Percentiles rank a stretch among this genome's conserved stretches.
phyloP scores from a whole-genome alignment of 2,797 vertebrate genomes.

The Pterois miles region DNA sequence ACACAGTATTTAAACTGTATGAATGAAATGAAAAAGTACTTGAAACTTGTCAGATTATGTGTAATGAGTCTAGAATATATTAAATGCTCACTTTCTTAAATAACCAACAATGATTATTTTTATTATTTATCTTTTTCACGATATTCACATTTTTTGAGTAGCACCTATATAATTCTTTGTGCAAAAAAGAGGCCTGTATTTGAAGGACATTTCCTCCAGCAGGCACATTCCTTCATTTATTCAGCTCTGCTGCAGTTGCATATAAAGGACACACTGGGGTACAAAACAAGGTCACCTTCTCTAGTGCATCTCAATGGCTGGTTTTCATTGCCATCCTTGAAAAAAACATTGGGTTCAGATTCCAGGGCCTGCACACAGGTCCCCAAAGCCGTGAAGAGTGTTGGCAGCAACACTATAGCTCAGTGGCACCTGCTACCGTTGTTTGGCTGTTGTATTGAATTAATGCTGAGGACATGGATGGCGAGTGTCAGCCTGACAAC shows the following conservation, averaged over 20 bases:
- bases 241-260: not conserved
- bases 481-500: not conserved
- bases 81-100: too few species aligned
- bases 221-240: too few species aligned
- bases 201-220: too few species aligned
- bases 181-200: too few species aligned
- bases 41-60: too few species aligned
- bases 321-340: not conserved
- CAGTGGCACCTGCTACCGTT: not conserved
- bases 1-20: too few species aligned
- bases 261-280: not conserved
- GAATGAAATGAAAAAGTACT: too few species aligned
- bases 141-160: too few species aligned
- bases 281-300: not conserved
- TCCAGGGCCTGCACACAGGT: not conserved
- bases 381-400: not conserved
- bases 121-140: too few species aligned
- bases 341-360: slow-evolving; percentile 5
- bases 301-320: not conserved
- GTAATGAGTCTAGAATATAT: too few species aligned
- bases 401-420: not conserved
- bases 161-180: too few species aligned
- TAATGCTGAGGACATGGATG: not conserved
- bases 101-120: too few species aligned
- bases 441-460: not conserved